phyloP scores from a whole-genome alignment of 1,140 invertebrate species.

The Lanistes nyassanus region DNA sequence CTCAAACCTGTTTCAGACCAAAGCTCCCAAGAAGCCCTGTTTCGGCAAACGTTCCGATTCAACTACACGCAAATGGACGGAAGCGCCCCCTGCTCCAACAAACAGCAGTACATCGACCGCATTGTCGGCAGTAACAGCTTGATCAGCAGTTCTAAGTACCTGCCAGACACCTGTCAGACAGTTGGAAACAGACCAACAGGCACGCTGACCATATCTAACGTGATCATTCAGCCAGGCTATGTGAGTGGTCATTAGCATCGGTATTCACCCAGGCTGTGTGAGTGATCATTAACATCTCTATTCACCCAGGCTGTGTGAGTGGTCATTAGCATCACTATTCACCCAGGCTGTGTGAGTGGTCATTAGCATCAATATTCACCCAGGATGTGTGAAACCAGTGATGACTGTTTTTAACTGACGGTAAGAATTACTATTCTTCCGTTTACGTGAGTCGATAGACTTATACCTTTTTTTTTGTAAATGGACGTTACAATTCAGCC shows the following conservation, averaged over 20 bases:
- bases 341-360: no score
- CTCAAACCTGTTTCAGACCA: conserved; percentile 11
- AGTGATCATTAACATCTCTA: no score
- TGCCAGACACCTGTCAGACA: neutral
- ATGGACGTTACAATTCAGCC: neutral
- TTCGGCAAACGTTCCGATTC: conserved; percentile 22
- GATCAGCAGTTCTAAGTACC: neutral
- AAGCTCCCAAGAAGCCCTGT: neutral
- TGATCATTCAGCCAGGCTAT: neutral
- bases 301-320: no score
- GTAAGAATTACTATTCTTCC: no score
- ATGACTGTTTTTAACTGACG: no score
- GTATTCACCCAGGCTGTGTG: no score
- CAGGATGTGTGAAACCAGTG: no score
- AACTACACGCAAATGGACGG: conserved; percentile 16
- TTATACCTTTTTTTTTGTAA: no score
- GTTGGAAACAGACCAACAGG: neutral
- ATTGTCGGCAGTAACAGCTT: neutral
- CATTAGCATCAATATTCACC: no score
- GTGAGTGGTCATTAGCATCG: neutral
- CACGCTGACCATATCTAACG: neutral
- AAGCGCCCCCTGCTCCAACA: neutral
- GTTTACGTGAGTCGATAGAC: no score
- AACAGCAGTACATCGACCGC: neutral
- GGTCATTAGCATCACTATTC: no score